Evolutionary conservation across 2,888 invertebrate species (phyloP).

Genomic region (Nasonovia ribisnigri): DNA sequence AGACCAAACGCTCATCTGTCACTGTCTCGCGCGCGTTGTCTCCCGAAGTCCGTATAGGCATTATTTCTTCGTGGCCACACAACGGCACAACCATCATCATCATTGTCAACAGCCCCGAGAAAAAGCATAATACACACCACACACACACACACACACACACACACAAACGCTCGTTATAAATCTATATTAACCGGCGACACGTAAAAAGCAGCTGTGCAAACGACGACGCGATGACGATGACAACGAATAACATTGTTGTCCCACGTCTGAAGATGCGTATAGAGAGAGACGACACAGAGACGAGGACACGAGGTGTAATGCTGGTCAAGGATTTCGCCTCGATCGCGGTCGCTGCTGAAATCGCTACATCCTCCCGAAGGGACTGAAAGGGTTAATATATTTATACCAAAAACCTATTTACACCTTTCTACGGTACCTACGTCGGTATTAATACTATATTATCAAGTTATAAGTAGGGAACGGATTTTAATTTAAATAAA

Average conservation of each 20-base stretch:
- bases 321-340: background rate
- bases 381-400: background rate
- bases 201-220: background rate
- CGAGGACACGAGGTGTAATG: background rate
- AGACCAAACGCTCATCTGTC: slow-evolving; percentile 55
- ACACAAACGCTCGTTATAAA: slow-evolving; percentile 15
- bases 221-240: background rate
- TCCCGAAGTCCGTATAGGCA: background rate
- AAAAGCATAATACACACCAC: background rate
- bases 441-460: no score
- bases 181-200: slow-evolving; percentile 47
- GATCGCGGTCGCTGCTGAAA: background rate
- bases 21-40: slow-evolving; percentile 27
- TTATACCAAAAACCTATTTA: background rate
- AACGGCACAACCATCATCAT: background rate
- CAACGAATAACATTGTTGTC: background rate
- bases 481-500: no score
- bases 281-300: no score
- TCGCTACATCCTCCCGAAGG: background rate
- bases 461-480: no score
- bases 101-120: background rate
- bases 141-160: background rate
- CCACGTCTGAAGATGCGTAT: background rate
- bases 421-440: background rate
- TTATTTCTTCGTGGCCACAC: background rate